Conservation (phyloP, 1,140 invertebrate genomes). For the Orchestia grillus region DNA sequence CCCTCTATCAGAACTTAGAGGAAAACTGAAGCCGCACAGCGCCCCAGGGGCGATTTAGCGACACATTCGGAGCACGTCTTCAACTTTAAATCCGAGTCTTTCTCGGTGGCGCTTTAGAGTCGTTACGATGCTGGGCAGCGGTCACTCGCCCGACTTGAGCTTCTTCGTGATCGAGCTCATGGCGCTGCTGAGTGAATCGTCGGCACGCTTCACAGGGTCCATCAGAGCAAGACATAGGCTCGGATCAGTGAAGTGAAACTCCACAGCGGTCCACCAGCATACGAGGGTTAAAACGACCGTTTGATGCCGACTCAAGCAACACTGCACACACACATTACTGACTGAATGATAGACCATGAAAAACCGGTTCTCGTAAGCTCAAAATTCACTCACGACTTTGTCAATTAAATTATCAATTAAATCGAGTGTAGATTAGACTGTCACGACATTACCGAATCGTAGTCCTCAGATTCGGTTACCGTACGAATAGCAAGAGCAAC, state of each 20-base stretch:
- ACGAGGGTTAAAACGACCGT: too few relatives aligned
- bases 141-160: neutral
- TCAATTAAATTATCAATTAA: too few relatives aligned
- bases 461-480: too few relatives aligned
- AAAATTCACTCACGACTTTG: too few relatives aligned
- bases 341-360: too few relatives aligned
- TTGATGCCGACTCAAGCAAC: too few relatives aligned
- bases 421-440: too few relatives aligned
- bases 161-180: neutral
- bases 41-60: neutral
- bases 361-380: too few relatives aligned
- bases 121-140: neutral
- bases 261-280: neutral
- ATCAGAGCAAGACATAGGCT: neutral
- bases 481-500: too few relatives aligned
- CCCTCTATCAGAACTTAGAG: neutral
- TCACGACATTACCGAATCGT: too few relatives aligned
- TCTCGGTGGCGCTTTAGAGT: neutral
- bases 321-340: too few relatives aligned
- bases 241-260: neutral
- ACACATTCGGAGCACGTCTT: neutral
- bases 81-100: neutral
- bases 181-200: neutral
- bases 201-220: neutral
- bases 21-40: neutral